Base-by-base conservation (phyloP, 2,888 invertebrate species). In the Alcis repandata region DNA sequence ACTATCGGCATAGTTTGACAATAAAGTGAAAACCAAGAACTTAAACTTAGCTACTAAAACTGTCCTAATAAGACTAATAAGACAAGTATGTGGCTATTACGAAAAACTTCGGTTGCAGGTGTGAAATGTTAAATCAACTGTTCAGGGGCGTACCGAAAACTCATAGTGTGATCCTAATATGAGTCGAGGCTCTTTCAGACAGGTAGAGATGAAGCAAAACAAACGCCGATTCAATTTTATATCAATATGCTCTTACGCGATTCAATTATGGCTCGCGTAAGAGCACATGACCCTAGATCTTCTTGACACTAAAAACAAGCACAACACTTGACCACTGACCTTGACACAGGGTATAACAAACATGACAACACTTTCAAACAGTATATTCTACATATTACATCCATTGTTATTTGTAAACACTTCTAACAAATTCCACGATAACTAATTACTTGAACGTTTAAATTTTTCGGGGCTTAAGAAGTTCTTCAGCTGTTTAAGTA, bases 361-460 rank as follows among this genome's bases (percentile, higher is more conserved):
- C 76, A 79, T 77, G 76, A 80, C 46, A 78, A 67, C 52, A 78
- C 56, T 60, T 77, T 79, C 36, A 71, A 61, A 58, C 63, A 78
- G 69, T 70, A 72, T 52, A 72, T 61, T 41, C 63, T 48, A 33
- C 53, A 49, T 66, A 41, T 49, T 60, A 59, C 36, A 38, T 40
- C 65, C 74, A 74, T 76, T 32, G 45, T 52, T 27, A 27, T 60
- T 52, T 32, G 9, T 36, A 6, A 10, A 15, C 41, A 20, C 3
- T 36, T 49, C 9, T 45, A 13, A 33, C 27, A 13, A 45, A 45
- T 45, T 45, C 11, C 46, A 60, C 43, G 43, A 32, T 19, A 7
- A 15, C 15, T 17, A 33, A n/a, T 13, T 11, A 13, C 8, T 22
- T 17, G 10, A 43, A 3, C 0, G 46, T 46, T 7, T n/a, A 45